Base-by-base conservation (phyloP, 2,888 invertebrate genomes). In the Omphaloscelis lunosa region DNA sequence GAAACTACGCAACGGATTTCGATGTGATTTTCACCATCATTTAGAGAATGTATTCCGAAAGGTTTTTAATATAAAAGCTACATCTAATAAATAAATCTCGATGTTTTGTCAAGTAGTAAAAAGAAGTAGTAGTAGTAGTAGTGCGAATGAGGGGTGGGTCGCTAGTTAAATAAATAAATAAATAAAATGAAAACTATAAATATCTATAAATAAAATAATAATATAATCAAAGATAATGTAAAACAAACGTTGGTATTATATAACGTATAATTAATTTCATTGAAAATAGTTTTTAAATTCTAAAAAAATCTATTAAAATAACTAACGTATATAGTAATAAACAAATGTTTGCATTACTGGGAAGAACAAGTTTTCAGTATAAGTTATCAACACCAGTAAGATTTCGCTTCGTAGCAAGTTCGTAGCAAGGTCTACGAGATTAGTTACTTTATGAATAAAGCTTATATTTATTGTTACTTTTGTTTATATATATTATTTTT, bases 351-450 rank as follows among this genome's bases (percentile, higher is more conserved):
- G 45, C 4, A 17, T 20, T 45, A 34, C 20, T 23, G 41, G 8
- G 17, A 41, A 59, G 53, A 68, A 2, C 1, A 15, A 39, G 20
- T 69, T 7, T 53, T 4, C 20, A 48, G n/a, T 23, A 12, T 34
- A 45, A 29, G n/a, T 39, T 39, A 34, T 51, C 34, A n/a, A 41
- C 12, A 69, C 2, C 15, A 58, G n/a, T 58, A 27, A 45, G 34
- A 73, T 29, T 51, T 66, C 8, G 15, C 53, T 75, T 68, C 85
- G 82, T 85, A 85, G 85, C 82, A 66, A 51, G n/a, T 51, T 76
- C 82, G 82, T 82, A 85, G 82, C 82, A 69, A 41, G n/a, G 48
- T 62, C 82, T 83, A 83, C 82, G 82, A 85, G 51, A 53, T 58
- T 29, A 45, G 12, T 7, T 62, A 69, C 5, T 34, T 58, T 41